Base-by-base conservation (phyloP, 1,140 invertebrate species). In the Protaetia brevitarsis region DNA sequence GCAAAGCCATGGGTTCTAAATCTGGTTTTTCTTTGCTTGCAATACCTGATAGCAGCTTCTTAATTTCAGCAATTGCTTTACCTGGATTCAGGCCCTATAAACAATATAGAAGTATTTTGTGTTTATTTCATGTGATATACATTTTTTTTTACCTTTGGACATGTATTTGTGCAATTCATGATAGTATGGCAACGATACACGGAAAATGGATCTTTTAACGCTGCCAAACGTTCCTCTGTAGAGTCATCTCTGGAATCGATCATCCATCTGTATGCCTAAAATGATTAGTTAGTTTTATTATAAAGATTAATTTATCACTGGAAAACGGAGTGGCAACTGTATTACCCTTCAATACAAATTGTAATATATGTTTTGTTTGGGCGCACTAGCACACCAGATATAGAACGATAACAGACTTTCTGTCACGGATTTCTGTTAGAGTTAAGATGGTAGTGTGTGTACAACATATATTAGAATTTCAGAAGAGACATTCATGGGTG, bases 61-160 rank as follows among this genome's bases (percentile, higher is more conserved):
- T 99, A 71, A 99, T 91, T 79, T 98, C 92, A 13, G 94, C 95
- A 79, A 99, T 96, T 10, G 96, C 96, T 77, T 85, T 86, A 5
- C 95, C 96, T 37, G 97, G 97, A 83, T 98, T 99, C 68, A 99
- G 81, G 31, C 95, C 94, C 88, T 93, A 74, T 65, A 84, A 79
- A 70, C 73, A 73, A 77, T 70, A 68, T 16, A 51, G 8, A 51
- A 51, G 10, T 19, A 7, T 11, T 56, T 11, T n/a, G n/a, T n/a
- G n/a, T n/a, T n/a, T n/a, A n/a, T 56, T 11, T 56, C 31, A n/a
- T n/a, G 7, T 34, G 7, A n/a, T 34, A 7, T 13, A 59, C 28
- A 4, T 7, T 62, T 13, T 8, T 23, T 23, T 21, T 28, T 72
- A 77, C 87, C 82, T 92, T 92, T 0, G 90, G 90, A 74, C 91